Percentiles rank a stretch among this genome's conserved stretches.
Evolutionary conservation across 2,113 vertebrate species (phyloP).

Genomic region (Desmodus rotundus): DNA sequence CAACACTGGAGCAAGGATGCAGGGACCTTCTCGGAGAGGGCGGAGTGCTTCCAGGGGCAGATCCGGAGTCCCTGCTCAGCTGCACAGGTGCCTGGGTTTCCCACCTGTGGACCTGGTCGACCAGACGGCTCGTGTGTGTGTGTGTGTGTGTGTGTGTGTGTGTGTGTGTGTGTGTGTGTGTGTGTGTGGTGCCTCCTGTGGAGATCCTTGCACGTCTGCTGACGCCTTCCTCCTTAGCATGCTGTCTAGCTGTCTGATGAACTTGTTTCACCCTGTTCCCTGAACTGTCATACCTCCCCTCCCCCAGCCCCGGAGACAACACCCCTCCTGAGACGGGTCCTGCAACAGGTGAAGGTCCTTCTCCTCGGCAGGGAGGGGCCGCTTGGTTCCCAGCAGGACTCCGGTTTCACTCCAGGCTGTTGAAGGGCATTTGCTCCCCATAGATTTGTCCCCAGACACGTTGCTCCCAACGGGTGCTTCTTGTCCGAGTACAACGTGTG

Average conservation of each 20-base stretch:
- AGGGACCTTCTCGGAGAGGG: no score
- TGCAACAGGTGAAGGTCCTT: no score
- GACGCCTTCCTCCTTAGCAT: neutral
- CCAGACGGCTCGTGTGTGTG: neutral
- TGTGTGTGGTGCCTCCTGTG: no score
- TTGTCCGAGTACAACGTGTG: neutral
- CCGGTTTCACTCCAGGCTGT: neutral
- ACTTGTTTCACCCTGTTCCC: neutral
- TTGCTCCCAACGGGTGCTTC: neutral
- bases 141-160: no score
- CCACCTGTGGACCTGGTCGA: neutral
- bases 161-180: neutral
- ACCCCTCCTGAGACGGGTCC: fast-evolving
- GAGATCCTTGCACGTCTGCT: neutral
- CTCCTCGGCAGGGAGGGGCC: neutral
- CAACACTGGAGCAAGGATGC: neutral
- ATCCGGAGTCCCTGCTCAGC: neutral
- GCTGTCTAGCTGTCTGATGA: neutral
- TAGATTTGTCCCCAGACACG: neutral
- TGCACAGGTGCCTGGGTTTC: neutral
- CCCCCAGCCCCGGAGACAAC: neutral
- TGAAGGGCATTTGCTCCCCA: neutral
- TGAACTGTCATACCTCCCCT: neutral
- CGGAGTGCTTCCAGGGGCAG: neutral
- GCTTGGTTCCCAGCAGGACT: neutral